Evolutionary conservation across 2,113 vertebrate species (phyloP), one percentile per base, ranked within the genome.

Genomic region (Eonycteris spelaea): DNA sequence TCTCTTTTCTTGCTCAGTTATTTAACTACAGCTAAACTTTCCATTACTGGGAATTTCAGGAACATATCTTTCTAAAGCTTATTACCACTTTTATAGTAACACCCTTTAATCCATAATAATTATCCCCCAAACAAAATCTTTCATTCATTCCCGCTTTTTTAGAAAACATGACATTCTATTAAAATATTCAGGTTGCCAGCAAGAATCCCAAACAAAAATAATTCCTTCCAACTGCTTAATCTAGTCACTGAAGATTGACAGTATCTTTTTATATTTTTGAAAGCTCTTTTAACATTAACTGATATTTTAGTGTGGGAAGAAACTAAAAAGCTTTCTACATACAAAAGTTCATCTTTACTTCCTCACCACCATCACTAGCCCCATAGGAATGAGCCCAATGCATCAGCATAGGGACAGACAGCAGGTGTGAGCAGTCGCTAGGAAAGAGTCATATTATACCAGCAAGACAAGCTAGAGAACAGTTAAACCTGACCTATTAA

Each of bases 221-320:
- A 98, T 98, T 98, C 98, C 98, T 98, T 98, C 97, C 96, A 97
- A 98, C 95, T 97, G 97, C 96, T 98, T 98, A 98, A 98, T 98
- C 98, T 98, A 96, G 90, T 97, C 97, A 96, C 90, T 93, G 97
- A 85, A 98, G 98, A 98, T 97, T 99, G 98, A 98, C 98, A 98
- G 97, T 98, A 98, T 98, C 98, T 98, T 98, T 98, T 98, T 96
- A 98, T 97, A 97, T 96, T 98, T 98, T 98, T 98, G 98, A 99
- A 98, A 98, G 98, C 98, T 98, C 98, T 98, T 98, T 98, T 98
- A 98, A 97, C 97, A 98, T 98, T 98, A 98, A 98, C 97, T 98
- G 98, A 98, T 98, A 98, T 86, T 98, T 98, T 98, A 98, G 96
- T 97, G 96, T 98, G 97, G 97, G 97, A 98, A 98, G 98, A 98